Percentiles rank a stretch among this genome's conserved stretches.
phyloP scores from a whole-genome alignment of 2,888 invertebrate genomes.

The Clitarchus hookeri region DNA sequence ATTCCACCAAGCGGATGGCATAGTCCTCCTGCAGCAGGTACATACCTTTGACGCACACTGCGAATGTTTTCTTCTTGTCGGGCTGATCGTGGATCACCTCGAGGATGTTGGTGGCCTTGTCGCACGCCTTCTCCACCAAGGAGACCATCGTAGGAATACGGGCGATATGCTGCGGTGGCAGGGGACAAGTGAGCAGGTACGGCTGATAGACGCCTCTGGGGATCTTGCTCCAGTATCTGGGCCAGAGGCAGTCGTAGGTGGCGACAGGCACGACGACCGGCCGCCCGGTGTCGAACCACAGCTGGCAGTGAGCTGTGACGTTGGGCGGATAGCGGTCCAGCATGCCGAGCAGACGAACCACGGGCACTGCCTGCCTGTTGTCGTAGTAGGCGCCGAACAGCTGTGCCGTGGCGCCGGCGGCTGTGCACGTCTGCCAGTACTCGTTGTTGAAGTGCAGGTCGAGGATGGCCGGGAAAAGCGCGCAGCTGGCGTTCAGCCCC shows the following conservation, averaged over 20 bases:
- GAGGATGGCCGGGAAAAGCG: not conserved
- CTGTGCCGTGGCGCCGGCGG: not conserved
- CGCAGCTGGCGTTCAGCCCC: not conserved
- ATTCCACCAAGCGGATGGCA: slow-evolving; percentile 16
- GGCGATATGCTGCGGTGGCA: not conserved
- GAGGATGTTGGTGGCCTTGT: slow-evolving; percentile 6
- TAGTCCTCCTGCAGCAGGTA: not conserved
- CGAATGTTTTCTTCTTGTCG: not conserved
- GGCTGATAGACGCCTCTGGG: not conserved
- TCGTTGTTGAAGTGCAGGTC: not conserved
- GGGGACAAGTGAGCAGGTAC: not conserved
- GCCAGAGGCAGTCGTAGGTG: not conserved
- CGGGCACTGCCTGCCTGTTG: not conserved
- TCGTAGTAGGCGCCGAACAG: slow-evolving; percentile 7
- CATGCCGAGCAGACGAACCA: slow-evolving; percentile 2
- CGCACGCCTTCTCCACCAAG: slow-evolving; percentile 1
- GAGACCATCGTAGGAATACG: not conserved
- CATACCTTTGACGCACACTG: slow-evolving; percentile 24
- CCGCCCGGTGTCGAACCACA: slow-evolving; percentile 21
- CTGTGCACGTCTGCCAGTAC: not conserved
- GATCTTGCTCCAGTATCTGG: not conserved
- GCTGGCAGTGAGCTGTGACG: not conserved
- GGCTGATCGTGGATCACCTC: not conserved
- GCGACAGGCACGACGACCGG: not conserved
- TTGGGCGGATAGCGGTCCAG: not conserved